Evolutionary conservation across 2,797 vertebrate genomes (phyloP).

Genomic region (Florisuga fusca): DNA sequence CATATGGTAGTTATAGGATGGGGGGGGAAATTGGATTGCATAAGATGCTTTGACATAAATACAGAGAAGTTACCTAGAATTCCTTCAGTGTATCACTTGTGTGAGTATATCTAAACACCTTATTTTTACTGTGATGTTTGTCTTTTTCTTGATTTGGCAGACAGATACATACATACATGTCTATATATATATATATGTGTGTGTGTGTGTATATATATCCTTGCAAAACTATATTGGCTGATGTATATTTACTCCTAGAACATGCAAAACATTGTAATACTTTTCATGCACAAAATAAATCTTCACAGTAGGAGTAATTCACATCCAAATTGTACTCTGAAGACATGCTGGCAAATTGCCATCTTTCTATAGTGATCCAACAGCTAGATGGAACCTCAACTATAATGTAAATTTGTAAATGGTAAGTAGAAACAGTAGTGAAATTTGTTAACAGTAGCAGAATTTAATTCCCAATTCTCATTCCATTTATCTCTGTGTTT

Average conservation of each 20-base stretch:
- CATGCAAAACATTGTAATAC: not conserved
- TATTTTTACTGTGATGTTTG: not conserved
- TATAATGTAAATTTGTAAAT: not conserved
- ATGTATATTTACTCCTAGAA: not conserved
- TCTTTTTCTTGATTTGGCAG: not conserved
- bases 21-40: not conserved
- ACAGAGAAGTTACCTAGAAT: not conserved
- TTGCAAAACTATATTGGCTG: not conserved
- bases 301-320: not conserved
- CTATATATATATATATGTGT: too few species aligned
- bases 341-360: not conserved
- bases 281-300: not conserved
- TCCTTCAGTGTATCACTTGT: not conserved
- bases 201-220: not conserved
- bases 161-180: not conserved
- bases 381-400: not conserved
- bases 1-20: not conserved
- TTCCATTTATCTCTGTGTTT: conserved; percentile 23
- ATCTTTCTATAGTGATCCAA: not conserved
- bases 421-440: not conserved
- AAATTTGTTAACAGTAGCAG: conserved; percentile 9
- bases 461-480: conserved; percentile 23
- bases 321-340: not conserved
- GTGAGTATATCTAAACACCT: not conserved
- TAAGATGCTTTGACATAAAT: not conserved